Evolutionary conservation across 37 sponge, comb jelly and placozoan genomes (phyloP).

Genomic region (Halichondria panicea): DNA sequence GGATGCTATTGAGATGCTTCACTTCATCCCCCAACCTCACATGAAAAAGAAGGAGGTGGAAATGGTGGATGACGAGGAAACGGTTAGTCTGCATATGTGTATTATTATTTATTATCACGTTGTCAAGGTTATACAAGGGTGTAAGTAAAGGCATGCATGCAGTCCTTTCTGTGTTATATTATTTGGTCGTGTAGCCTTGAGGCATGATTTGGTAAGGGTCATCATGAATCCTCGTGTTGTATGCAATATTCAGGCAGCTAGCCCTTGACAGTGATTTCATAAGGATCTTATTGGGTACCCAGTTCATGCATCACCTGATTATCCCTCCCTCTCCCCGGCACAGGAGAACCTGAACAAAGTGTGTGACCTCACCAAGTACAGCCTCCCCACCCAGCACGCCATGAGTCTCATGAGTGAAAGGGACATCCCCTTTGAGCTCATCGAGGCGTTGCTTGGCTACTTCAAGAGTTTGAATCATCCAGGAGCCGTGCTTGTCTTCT

Average conservation of each 20-base stretch:
- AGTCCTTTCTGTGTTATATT: too few relatives aligned
- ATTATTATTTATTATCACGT: too few relatives aligned
- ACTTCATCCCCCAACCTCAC: slow-evolving; percentile 54
- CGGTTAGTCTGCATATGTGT: too few relatives aligned
- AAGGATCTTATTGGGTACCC: background rate
- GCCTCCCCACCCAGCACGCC: slow-evolving; percentile 42
- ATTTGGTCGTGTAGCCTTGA: too few relatives aligned
- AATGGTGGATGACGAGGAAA: background rate
- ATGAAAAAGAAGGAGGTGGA: slow-evolving; percentile 49
- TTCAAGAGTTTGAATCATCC: slow-evolving; percentile 37
- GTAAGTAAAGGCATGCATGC: too few relatives aligned
- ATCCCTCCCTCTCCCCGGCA: background rate
- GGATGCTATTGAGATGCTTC: slow-evolving; percentile 69
- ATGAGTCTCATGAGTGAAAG: slow-evolving; percentile 44
- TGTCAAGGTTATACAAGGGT: too few relatives aligned
- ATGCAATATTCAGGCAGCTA: background rate
- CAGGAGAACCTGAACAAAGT: slow-evolving; percentile 64
- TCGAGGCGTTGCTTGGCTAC: slow-evolving; percentile 60
- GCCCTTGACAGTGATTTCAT: background rate
- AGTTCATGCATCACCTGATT: background rate
- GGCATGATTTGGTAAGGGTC: too few relatives aligned
- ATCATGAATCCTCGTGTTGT: too few relatives aligned
- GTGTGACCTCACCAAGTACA: slow-evolving; percentile 41
- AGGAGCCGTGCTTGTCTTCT: slow-evolving; percentile 78
- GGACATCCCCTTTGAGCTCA: slow-evolving; percentile 62